Evolutionary conservation across 1,140 invertebrate species (phyloP), one percentile per base, ranked within the genome.

Genomic region (Trissolcus basalis): DNA sequence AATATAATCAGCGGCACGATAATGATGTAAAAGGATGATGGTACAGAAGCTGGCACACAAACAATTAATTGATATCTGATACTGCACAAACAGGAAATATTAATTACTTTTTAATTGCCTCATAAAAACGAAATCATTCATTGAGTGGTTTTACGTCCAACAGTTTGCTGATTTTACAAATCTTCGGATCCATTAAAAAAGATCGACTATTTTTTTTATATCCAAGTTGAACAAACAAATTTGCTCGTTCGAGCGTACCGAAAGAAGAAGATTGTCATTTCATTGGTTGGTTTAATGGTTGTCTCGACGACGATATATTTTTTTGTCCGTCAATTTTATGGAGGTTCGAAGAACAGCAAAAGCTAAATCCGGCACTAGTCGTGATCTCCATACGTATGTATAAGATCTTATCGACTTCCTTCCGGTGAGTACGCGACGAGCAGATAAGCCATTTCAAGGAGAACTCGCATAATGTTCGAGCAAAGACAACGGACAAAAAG

Each of bases 391-490:
- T 78, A 74, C 70, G 59, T 63, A 60, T 49, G 19, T 65, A 8
- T 12, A 49, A 71, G 78, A 81, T 81, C 63, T 75, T 79, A 81
- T 80, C 80, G 36, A 80, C 80, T 81, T 78, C 78, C 80, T 80
- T 81, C 78, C 80, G 72, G 80, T 72, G 69, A 58, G 55, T 72
- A 76, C 60, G 61, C 74, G 69, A 73, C 78, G 59, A 70, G 36
- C 16, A 78, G 76, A 78, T 78, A 78, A 78, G 76, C 61, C 55
- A 43, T 64, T 78, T 78, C 76, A 78, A 78, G 76, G 76, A 78
- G 70, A 78, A 63, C 58, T 71, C 48, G 13, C 53, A 70, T 64
- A 68, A 55, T 55, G 55, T 33, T 32, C 51, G 41, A 60, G 12
- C 27, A 15, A 58, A 65, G 67, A 63, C 50, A 64, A 33, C 64